Conservation (phyloP, 2,888 invertebrate species). For the Andrena camellia region DNA sequence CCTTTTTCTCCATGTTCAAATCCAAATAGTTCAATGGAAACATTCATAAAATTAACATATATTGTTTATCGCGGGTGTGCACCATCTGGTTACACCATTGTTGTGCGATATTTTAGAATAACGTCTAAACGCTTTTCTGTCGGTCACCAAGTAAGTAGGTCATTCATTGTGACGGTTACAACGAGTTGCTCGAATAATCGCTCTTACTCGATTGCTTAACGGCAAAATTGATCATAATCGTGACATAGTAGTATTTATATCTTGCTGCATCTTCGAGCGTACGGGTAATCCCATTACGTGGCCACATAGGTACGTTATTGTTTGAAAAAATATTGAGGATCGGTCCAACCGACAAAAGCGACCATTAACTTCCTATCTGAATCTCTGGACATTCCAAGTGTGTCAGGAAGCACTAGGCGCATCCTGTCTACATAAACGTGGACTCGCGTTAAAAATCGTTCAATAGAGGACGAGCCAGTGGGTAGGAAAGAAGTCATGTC, state of each 20-base stretch:
- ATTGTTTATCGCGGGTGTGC: neutral
- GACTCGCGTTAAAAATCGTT: constrained; percentile 64
- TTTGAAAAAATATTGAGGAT: constrained; percentile 24
- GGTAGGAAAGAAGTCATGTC: constrained; percentile 60
- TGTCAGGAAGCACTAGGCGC: constrained; percentile 60
- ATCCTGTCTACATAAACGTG: constrained; percentile 74
- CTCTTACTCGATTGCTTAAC: neutral
- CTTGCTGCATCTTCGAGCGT: neutral
- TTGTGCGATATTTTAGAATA: neutral
- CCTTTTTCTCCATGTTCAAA: too few species aligned
- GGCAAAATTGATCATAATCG: neutral
- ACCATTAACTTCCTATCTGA: constrained; percentile 50
- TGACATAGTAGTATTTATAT: neutral
- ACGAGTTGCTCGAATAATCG: constrained; percentile 33
- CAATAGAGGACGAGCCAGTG: constrained; percentile 64
- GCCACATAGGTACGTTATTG: constrained; percentile 9
- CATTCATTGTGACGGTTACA: constrained; percentile 48
- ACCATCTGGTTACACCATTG: neutral
- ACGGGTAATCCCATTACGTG: neutral
- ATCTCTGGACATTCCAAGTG: constrained; percentile 55
- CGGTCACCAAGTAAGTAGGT: constrained; percentile 54
- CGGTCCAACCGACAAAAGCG: constrained; percentile 43
- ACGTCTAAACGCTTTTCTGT: constrained; percentile 3
- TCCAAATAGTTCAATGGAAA: too few species aligned
- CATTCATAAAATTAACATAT: too few species aligned